Conservation (phyloP, 2,113 vertebrate genomes). For the Morone saxatilis region DNA sequence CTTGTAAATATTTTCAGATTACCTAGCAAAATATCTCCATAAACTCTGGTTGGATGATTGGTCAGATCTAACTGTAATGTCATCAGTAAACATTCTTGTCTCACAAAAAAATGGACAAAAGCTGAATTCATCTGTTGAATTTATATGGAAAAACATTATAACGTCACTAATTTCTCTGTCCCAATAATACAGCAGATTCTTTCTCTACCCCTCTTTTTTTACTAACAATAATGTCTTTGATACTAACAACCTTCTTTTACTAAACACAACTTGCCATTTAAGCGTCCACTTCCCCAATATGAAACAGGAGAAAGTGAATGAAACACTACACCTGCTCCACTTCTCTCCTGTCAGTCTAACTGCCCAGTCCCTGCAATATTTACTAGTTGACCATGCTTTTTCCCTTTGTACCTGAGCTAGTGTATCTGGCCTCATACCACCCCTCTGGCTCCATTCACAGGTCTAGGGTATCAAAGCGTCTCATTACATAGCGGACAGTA, state of each 20-base stretch:
- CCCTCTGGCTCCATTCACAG: constrained; percentile 33
- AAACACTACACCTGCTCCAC: constrained; percentile 58
- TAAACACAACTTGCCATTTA: constrained; percentile 1
- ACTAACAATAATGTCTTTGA: constrained; percentile 63
- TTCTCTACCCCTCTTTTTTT: constrained; percentile 38
- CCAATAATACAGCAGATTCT: constrained; percentile 23
- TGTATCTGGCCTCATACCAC: constrained; percentile 42
- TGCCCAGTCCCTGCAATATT: constrained; percentile 76
- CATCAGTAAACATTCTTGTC: background rate
- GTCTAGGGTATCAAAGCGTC: constrained; percentile 31
- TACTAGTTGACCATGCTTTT: constrained; percentile 53
- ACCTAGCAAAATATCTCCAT: constrained; percentile 20
- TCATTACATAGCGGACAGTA: constrained; percentile 43
- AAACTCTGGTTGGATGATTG: constrained; percentile 16
- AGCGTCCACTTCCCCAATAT: constrained; percentile 1
- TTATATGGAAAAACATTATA: background rate
- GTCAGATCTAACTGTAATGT: background rate
- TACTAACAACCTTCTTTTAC: constrained; percentile 54
- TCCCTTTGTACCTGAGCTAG: constrained; percentile 42
- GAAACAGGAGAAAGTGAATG: constrained; percentile 76
- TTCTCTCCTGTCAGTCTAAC: constrained; percentile 36
- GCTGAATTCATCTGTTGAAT: background rate
- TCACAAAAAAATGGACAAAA: background rate
- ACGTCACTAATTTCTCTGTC: background rate
- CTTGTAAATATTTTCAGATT: constrained; percentile 75